phyloP scores from a whole-genome alignment of 1,140 invertebrate genomes.

The Calephelis virginiensis region DNA sequence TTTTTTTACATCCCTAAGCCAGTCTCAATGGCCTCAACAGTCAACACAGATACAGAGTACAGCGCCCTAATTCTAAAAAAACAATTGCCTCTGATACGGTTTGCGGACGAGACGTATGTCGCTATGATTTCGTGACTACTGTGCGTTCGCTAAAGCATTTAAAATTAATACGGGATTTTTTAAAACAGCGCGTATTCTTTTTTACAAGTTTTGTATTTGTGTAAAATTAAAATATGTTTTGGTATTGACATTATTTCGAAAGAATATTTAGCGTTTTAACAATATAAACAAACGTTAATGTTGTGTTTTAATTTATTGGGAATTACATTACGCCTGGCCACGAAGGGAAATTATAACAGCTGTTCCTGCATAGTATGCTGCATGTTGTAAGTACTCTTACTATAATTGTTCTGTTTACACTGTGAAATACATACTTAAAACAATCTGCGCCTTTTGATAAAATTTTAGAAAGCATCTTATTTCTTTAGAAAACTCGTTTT shows the following conservation, averaged over 20 bases:
- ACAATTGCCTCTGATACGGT: constrained; percentile 46
- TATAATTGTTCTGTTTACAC: background rate
- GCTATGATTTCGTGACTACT: constrained; percentile 56
- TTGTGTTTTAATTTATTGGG: constrained; percentile 64
- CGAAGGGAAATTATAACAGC: constrained; percentile 57
- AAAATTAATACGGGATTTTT: constrained; percentile 14
- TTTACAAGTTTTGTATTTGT: constrained; percentile 30
- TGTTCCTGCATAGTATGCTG: constrained; percentile 70
- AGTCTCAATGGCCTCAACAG: too few relatives aligned
- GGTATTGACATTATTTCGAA: constrained; percentile 28
- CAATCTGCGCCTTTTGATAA: too few relatives aligned
- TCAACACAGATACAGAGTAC: too few relatives aligned
- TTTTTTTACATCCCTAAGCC: too few relatives aligned
- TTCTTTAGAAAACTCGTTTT: too few relatives aligned
- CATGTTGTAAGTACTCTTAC: constrained; percentile 60
- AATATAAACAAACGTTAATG: constrained; percentile 51
- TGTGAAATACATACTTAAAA: background rate
- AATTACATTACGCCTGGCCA: constrained; percentile 39
- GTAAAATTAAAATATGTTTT: constrained; percentile 31
- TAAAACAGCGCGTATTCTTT: constrained; percentile 28
- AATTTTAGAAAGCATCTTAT: too few relatives aligned
- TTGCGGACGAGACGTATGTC: constrained; percentile 63
- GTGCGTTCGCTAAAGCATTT: constrained; percentile 61
- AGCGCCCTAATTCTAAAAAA: constrained; percentile 19
- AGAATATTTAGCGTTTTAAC: constrained; percentile 34